These are phyloP conservation scores for Agonopterix alstromeriana DNA, from an alignment of 2,888 invertebrate species.

Conservation along the genomic window DNA sequence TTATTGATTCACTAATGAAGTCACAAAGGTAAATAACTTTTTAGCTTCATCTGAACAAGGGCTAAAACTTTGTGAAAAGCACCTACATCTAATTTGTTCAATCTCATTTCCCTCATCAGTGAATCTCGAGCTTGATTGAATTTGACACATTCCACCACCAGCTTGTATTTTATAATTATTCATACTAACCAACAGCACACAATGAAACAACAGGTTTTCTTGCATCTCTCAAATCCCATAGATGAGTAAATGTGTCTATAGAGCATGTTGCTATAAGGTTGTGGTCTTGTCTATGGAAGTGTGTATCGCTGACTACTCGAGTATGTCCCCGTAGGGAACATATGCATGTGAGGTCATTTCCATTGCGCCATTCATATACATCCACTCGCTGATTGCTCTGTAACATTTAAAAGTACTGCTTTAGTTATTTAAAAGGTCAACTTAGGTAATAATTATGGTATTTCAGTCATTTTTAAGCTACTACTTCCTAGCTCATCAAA, in stretches of 20 bases:
- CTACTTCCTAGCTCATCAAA: too few species aligned
- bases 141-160: too few species aligned
- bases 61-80: too few species aligned
- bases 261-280: slow-evolving; percentile 87
- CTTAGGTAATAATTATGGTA: too few species aligned
- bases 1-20: too few species aligned
- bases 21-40: too few species aligned
- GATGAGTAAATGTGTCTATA: slow-evolving; percentile 93
- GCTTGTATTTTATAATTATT: too few species aligned
- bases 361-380: slow-evolving; percentile 86
- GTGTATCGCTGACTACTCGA: slow-evolving; percentile 91
- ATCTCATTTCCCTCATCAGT: too few species aligned
- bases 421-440: background rate
- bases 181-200: slow-evolving; percentile 87
- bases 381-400: slow-evolving; percentile 93
- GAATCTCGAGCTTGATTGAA: too few species aligned
- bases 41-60: too few species aligned
- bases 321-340: slow-evolving; percentile 88
- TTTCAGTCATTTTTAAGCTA: too few species aligned
- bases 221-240: slow-evolving; percentile 94
- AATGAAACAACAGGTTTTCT: slow-evolving; percentile 89
- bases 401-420: background rate
- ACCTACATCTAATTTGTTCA: too few species aligned
- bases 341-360: slow-evolving; percentile 82
- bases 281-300: slow-evolving; percentile 86